These are phyloP conservation scores for Lethrus apterus DNA, from an alignment of 1,140 invertebrate genomes.

Conservation along the genomic window DNA sequence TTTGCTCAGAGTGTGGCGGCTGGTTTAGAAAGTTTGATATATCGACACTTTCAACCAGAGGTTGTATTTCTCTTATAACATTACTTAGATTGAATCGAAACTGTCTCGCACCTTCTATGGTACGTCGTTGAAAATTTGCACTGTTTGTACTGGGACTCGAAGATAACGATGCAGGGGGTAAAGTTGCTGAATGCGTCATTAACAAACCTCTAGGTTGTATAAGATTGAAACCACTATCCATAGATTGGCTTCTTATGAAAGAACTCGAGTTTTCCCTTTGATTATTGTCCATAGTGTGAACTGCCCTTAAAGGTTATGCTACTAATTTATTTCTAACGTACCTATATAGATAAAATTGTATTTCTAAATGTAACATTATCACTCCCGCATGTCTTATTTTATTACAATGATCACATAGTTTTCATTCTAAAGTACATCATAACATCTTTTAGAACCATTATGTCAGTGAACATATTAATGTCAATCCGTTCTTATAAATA, in stretches of 20 bases:
- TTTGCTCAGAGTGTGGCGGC: slow-evolving; percentile 24
- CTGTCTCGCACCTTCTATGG: slow-evolving; percentile 42
- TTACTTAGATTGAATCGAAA: slow-evolving; percentile 47
- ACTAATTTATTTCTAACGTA: too few relatives aligned
- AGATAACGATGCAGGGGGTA: neutral
- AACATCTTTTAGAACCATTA: too few relatives aligned
- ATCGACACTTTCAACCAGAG: slow-evolving; percentile 44
- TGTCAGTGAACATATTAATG: too few relatives aligned
- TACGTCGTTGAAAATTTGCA: slow-evolving; percentile 36
- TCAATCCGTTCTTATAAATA: too few relatives aligned
- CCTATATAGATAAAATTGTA: too few relatives aligned
- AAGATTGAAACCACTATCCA: neutral
- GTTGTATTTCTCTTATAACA: slow-evolving; percentile 46
- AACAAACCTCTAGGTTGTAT: slow-evolving; percentile 2
- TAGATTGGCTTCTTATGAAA: slow-evolving; percentile 8
- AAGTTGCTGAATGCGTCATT: slow-evolving; percentile 1
- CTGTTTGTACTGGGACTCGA: neutral
- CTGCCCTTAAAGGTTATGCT: too few relatives aligned
- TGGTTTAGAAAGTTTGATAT: slow-evolving; percentile 31
- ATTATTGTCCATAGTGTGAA: slow-evolving; percentile 8
- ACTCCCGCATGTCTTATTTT: too few relatives aligned
- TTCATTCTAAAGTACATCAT: too few relatives aligned
- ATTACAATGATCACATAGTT: too few relatives aligned
- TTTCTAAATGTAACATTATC: too few relatives aligned
- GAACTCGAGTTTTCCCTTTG: neutral